Conservation (phyloP, 2,113 vertebrate genomes). For the Caranx ignobilis region DNA sequence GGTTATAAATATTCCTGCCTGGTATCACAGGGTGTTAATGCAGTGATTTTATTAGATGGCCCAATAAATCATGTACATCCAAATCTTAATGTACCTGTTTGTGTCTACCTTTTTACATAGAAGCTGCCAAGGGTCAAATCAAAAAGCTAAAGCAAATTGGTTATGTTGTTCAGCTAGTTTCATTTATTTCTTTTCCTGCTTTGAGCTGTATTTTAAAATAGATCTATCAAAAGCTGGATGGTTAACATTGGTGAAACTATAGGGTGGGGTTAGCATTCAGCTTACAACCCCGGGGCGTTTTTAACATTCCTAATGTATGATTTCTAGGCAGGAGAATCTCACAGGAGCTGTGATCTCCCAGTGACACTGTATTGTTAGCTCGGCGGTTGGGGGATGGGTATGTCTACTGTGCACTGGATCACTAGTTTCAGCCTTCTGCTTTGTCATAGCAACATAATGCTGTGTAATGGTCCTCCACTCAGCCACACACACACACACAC, state of each 20-base stretch:
- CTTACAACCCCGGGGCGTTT: constrained; percentile 2
- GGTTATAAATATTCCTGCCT: constrained; percentile 8
- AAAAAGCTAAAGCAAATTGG: not conserved
- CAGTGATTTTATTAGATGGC: no score
- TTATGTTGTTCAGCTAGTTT: not conserved
- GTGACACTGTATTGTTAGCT: constrained; percentile 53
- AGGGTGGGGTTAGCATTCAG: constrained; percentile 16
- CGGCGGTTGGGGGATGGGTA: constrained; percentile 54
- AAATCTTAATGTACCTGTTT: no score
- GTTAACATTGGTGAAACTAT: not conserved
- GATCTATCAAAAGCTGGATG: not conserved
- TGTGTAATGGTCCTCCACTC: constrained; percentile 61
- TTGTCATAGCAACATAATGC: constrained; percentile 74
- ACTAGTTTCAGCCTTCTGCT: constrained; percentile 67
- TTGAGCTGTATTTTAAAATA: constrained; percentile 3
- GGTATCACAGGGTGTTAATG: not conserved
- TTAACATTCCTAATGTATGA: constrained; percentile 38
- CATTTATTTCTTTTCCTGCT: not conserved
- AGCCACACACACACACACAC: constrained; percentile 50
- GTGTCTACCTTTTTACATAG: not conserved
- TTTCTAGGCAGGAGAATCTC: constrained; percentile 38
- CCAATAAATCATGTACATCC: no score
- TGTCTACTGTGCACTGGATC: constrained; percentile 50
- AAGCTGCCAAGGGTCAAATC: not conserved
- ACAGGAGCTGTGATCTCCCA: constrained; percentile 29